These are phyloP conservation scores for Margaritifera margaritifera DNA, from an alignment of 2,888 invertebrate genomes.

Conservation along the genomic window DNA sequence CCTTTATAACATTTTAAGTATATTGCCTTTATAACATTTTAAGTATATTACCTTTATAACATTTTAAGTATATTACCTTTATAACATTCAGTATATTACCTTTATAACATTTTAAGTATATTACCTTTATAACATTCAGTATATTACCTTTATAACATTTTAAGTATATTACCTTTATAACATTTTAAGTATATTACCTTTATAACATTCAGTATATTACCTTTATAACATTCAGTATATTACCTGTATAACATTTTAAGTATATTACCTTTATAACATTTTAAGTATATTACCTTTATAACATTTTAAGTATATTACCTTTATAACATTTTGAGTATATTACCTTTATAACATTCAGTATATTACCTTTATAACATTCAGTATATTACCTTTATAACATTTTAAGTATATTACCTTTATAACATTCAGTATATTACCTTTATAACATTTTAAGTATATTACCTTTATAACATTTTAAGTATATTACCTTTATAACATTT, in stretches of 20 bases:
- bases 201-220: not conserved
- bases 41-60: not conserved
- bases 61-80: not conserved
- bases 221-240: not conserved
- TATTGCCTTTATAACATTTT: not conserved
- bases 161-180: not conserved
- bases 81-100: not conserved
- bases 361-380: not conserved
- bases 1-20: no score
- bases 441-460: no score
- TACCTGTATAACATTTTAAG: no score
- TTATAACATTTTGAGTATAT: not conserved
- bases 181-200: not conserved
- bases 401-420: not conserved
- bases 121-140: not conserved
- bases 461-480: not conserved
- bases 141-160: no score
- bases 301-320: not conserved
- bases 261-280: not conserved
- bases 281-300: not conserved
- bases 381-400: not conserved
- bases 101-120: no score
- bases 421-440: not conserved
- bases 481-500: no score
- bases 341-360: not conserved